A percentile compares a stretch with the other conserved stretches of the same genome.
phyloP scores from a whole-genome alignment of 2,797 vertebrate genomes.

The Gadopsis bispinosus region DNA sequence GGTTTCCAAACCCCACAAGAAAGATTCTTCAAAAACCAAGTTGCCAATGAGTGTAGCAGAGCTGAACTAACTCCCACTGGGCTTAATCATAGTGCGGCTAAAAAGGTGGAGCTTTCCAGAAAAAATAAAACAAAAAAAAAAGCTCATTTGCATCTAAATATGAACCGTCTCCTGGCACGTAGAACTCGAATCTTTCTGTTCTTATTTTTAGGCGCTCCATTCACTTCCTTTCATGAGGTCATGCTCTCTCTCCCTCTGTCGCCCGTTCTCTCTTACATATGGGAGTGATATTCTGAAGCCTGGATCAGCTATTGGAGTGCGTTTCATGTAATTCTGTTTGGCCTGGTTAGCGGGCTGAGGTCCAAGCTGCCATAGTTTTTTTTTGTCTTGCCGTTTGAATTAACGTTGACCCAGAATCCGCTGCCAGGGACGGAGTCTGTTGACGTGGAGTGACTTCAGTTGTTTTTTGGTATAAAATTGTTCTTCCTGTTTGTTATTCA shows the following conservation, averaged over 20 bases:
- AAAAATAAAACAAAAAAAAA: slow-evolving; percentile 34
- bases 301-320: slow-evolving; percentile 49
- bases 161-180: slow-evolving; percentile 25
- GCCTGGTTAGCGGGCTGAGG: slow-evolving; percentile 53
- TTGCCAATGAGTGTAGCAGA: slow-evolving; percentile 41
- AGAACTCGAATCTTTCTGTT: slow-evolving; percentile 24
- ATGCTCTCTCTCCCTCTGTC: slow-evolving; percentile 29
- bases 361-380: slow-evolving; percentile 62
- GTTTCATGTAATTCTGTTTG: slow-evolving; percentile 70
- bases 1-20: slow-evolving; percentile 12
- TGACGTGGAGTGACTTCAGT: slow-evolving; percentile 47
- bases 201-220: slow-evolving; percentile 68
- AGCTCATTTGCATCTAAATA: slow-evolving; percentile 57
- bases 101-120: slow-evolving; percentile 26
- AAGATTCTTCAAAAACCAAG: slow-evolving; percentile 37
- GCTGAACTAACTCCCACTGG: slow-evolving; percentile 30
- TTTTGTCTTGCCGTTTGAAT: slow-evolving; percentile 72
- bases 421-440: slow-evolving; percentile 41
- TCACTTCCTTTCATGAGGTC: slow-evolving; percentile 35
- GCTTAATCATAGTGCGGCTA: slow-evolving; percentile 50
- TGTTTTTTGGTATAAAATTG: slow-evolving; percentile 13
- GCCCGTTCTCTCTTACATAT: slow-evolving; percentile 60
- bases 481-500: slow-evolving; percentile 4
- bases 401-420: slow-evolving; percentile 66
- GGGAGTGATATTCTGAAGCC: slow-evolving; percentile 65